Conservation (phyloP, 2,888 invertebrate species). For the Diloba caeruleocephala region DNA sequence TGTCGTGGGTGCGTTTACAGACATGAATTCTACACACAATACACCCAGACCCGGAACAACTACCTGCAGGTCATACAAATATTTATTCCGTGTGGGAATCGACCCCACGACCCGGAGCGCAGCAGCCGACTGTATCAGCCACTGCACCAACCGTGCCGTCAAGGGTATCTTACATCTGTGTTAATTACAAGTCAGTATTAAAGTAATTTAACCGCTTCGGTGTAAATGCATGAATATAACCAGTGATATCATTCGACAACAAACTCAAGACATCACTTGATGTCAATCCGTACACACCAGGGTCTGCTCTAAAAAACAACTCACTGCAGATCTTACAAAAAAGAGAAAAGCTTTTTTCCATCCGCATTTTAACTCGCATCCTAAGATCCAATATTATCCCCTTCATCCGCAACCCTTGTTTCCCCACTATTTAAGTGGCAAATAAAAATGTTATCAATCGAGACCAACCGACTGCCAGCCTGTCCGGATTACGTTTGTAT, state of each 20-base stretch:
- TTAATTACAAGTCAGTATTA: too few relatives aligned
- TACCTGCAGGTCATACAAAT: too few relatives aligned
- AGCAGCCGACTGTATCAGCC: too few relatives aligned
- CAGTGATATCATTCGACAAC: conserved; percentile 7
- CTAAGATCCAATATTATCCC: conserved; percentile 63
- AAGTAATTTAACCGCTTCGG: too few relatives aligned
- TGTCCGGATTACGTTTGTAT: conserved; percentile 60
- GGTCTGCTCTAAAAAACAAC: conserved; percentile 21
- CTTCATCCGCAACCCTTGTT: conserved; percentile 64
- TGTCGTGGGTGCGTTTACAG: too few relatives aligned
- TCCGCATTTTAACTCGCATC: conserved; percentile 51
- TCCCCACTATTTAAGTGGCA: conserved; percentile 68
- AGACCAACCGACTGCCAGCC: conserved; percentile 50
- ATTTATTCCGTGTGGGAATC: too few relatives aligned
- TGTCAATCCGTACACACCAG: conserved; percentile 9
- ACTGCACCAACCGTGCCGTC: too few relatives aligned
- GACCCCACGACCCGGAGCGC: too few relatives aligned
- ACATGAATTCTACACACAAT: too few relatives aligned
- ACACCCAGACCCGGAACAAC: too few relatives aligned
- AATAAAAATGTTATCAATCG: conserved; percentile 76
- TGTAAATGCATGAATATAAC: too few relatives aligned
- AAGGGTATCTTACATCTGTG: too few relatives aligned
- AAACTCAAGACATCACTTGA: conserved; percentile 18
- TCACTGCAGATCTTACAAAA: conserved; percentile 23
- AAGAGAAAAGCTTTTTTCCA: conserved; percentile 37